These are phyloP conservation scores for Benthosema pterotum DNA, from an alignment of 2,797 vertebrate species.

Conservation along the genomic window DNA sequence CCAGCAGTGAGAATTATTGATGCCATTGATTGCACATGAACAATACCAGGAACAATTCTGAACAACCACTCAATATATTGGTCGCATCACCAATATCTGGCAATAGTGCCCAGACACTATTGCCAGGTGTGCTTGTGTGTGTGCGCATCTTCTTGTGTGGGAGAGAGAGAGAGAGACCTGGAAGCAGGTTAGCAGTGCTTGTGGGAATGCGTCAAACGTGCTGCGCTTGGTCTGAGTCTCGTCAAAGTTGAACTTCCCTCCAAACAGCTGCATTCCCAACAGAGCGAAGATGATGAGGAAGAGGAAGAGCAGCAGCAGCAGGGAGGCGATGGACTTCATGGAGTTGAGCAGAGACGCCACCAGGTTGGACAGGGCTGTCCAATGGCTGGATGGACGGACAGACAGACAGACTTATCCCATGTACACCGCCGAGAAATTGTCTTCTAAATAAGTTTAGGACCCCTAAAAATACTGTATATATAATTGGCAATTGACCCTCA, in stretches of 20 bases:
- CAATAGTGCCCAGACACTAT: too few relatives aligned
- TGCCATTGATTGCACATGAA: too few relatives aligned
- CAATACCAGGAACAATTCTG: too few relatives aligned
- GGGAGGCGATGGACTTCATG: conserved; percentile 98
- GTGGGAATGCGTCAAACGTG: conserved; percentile 97
- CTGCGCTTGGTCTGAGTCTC: conserved; percentile 98
- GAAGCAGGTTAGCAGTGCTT: conserved; percentile 96
- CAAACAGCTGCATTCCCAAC: conserved; percentile 98
- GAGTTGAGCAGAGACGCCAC: conserved; percentile 98
- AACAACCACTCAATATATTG: too few relatives aligned
- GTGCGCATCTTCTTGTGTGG: neutral
- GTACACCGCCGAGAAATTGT: too few relatives aligned
- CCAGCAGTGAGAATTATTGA: too few relatives aligned
- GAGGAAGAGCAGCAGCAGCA: conserved; percentile 96
- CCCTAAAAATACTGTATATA: too few relatives aligned
- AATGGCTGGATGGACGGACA: conserved; percentile 82
- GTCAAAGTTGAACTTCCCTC: conserved; percentile 98
- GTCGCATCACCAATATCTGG: too few relatives aligned
- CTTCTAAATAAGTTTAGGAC: too few relatives aligned
- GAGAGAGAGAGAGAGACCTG: conserved; percentile 80
- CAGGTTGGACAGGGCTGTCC: conserved; percentile 96
- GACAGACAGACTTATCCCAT: conserved; percentile 1
- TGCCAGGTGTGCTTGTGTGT: neutral
- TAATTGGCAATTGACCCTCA: too few relatives aligned
- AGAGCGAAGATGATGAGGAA: conserved; percentile 99